phyloP scores from a whole-genome alignment of 35 echinoderm and acorn worm species.

The Acanthaster planci region DNA sequence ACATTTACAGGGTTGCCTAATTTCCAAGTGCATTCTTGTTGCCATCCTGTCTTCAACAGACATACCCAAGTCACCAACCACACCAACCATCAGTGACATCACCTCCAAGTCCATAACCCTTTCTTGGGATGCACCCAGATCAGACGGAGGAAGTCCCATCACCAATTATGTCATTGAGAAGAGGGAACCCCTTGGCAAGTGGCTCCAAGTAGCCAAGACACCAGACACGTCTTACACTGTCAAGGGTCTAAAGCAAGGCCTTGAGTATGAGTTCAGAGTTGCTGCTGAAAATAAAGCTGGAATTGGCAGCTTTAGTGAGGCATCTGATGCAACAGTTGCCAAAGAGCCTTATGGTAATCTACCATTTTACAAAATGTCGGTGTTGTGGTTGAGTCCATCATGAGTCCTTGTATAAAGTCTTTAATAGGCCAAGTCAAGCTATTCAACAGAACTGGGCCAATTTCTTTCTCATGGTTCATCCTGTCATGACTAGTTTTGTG shows the following conservation, averaged over 20 bases:
- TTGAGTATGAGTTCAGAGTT: constrained; percentile 68
- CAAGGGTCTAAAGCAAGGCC: constrained; percentile 52
- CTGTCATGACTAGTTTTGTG: too few species aligned
- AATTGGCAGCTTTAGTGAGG: constrained; percentile 46
- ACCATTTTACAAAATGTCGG: too few species aligned
- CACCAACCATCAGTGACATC: constrained; percentile 68
- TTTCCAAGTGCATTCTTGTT: too few species aligned
- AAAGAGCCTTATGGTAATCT: constrained; percentile 78
- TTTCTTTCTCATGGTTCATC: too few species aligned
- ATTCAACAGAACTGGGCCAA: too few species aligned
- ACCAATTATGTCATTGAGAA: constrained; percentile 72
- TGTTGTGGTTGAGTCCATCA: too few species aligned
- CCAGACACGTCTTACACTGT: constrained; percentile 49
- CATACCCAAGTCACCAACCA: constrained; percentile 72
- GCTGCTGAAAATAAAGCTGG: constrained; percentile 74
- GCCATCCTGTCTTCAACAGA: constrained; percentile 45
- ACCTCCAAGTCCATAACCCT: constrained; percentile 67
- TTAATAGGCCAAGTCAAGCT: too few species aligned
- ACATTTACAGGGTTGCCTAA: too few species aligned
- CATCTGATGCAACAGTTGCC: constrained; percentile 62
- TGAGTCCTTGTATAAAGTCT: too few species aligned
- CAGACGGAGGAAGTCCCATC: constrained; percentile 78
- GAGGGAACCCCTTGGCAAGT: constrained; percentile 54
- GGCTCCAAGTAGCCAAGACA: constrained; percentile 47
- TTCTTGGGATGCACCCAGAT: constrained; percentile 66